Conservation (phyloP, 2,113 vertebrate genomes). For the Corythornis cristatus region DNA sequence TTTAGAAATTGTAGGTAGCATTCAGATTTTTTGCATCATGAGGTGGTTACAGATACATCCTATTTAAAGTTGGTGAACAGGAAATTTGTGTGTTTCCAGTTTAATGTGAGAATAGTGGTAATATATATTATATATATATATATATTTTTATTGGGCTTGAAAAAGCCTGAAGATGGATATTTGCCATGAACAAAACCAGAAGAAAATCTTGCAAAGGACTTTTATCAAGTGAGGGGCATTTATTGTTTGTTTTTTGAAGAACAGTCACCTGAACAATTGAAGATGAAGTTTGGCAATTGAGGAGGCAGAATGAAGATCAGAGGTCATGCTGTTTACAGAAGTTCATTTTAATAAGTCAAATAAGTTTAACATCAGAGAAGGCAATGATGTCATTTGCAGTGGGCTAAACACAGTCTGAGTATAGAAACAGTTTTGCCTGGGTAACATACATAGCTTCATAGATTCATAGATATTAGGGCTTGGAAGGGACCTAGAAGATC, state of each 20-base stretch:
- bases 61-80: not conserved
- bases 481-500: no score
- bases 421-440: not conserved
- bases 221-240: not conserved
- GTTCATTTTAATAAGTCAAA: not conserved
- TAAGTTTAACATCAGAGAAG: not conserved
- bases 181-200: not conserved
- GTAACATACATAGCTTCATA: not conserved
- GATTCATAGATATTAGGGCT: no score
- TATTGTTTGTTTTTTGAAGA: not conserved
- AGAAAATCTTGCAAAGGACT: not conserved
- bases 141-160: not conserved
- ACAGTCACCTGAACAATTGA: not conserved
- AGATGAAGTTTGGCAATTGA: not conserved
- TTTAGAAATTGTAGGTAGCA: not conserved
- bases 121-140: no score
- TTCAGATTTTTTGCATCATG: not conserved
- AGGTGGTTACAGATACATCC: not conserved
- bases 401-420: not conserved
- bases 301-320: not conserved
- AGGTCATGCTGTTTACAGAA: not conserved
- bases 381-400: not conserved
- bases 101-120: not conserved
- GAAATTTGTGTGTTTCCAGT: not conserved
- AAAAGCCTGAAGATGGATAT: not conserved